Evolutionary conservation across 2,113 vertebrate species (phyloP).

Genomic region (Oxyura jamaicensis): DNA sequence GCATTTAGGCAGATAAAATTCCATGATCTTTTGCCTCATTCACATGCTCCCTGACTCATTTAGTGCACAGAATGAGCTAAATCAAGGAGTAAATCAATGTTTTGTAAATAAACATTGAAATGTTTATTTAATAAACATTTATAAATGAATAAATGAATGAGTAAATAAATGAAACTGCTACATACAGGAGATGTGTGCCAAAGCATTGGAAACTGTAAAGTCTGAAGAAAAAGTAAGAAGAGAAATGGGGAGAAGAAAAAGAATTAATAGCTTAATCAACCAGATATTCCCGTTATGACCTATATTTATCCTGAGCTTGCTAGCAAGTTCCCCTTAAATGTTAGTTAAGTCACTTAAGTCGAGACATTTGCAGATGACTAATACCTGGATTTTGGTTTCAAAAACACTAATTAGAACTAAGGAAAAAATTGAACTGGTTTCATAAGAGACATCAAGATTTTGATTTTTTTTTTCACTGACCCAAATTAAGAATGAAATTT

Average conservation of each 20-base stretch:
- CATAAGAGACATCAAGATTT: not conserved
- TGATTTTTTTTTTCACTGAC: not conserved
- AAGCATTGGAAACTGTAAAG: not conserved
- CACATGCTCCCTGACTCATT: not conserved
- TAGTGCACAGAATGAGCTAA: not conserved
- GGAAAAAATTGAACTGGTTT: not conserved
- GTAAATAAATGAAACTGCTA: not conserved
- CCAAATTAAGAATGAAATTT: not conserved
- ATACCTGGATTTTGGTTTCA: not conserved
- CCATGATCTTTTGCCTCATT: not conserved
- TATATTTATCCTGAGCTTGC: not conserved
- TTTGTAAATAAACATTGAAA: no score
- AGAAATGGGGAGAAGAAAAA: not conserved
- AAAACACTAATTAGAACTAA: not conserved
- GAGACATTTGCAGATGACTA: not conserved
- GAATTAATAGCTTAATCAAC: not conserved
- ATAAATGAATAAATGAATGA: no score
- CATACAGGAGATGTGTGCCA: not conserved
- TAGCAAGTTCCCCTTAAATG: not conserved
- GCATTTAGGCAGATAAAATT: not conserved
- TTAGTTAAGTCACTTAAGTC: not conserved
- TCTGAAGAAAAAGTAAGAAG: not conserved
- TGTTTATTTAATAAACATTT: no score
- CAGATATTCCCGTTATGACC: not conserved
- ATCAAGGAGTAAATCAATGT: not conserved